A percentile compares a stretch with the other conserved stretches of the same genome.
phyloP scores from a whole-genome alignment of 2,888 invertebrate species.

The Leptinotarsa peninsularis region DNA sequence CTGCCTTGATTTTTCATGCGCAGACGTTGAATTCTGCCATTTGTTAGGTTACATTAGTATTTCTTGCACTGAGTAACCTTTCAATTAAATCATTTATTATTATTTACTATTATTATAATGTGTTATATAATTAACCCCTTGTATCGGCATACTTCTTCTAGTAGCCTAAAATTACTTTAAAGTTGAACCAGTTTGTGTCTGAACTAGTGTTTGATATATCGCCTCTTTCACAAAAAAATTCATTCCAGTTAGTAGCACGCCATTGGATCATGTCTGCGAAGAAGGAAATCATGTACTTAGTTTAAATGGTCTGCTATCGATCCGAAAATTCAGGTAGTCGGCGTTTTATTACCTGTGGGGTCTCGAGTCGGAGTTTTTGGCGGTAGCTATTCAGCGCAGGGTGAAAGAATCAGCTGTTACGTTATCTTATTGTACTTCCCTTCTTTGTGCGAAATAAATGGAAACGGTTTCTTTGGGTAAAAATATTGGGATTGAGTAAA shows the following conservation, averaged over 20 bases:
- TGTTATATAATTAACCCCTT: neutral
- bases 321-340: constrained; percentile 21
- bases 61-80: too few species aligned
- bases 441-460: constrained; percentile 4
- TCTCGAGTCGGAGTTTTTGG: constrained; percentile 1
- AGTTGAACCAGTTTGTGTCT: neutral
- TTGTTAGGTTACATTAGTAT: too few species aligned
- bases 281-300: constrained; percentile 9
- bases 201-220: constrained; percentile 3
- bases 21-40: too few species aligned
- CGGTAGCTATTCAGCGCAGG: neutral
- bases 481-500: neutral
- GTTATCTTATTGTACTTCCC: neutral
- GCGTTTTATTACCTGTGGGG: constrained; percentile 19
- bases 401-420: constrained; percentile 6
- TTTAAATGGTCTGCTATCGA: constrained; percentile 21
- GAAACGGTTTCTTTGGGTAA: neutral
- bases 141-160: neutral
- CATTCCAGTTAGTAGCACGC: neutral
- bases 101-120: too few species aligned
- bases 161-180: neutral
- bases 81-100: too few species aligned
- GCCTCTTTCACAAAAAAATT: neutral
- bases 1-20: too few species aligned
- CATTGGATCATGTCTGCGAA: constrained; percentile 6